Conservation (phyloP, 2,888 invertebrate species). For the Dryocosmus kuriphilus region DNA sequence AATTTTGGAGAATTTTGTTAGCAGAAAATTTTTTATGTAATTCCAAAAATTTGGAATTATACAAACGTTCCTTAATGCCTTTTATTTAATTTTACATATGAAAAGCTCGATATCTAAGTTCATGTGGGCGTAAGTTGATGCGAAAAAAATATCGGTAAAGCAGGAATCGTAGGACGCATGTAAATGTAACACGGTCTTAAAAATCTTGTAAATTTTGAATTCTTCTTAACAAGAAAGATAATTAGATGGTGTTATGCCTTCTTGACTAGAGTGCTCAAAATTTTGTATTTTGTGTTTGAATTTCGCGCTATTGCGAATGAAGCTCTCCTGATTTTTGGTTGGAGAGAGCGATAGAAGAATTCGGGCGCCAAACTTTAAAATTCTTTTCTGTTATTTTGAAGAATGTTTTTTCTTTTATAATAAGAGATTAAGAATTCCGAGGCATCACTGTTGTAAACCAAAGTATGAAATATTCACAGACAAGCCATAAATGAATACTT, state of each 20-base stretch:
- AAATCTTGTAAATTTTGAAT: not conserved
- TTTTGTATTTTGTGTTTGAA: not conserved
- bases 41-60: too few relatives aligned
- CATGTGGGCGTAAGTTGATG: too few relatives aligned
- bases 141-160: too few relatives aligned
- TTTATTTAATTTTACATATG: too few relatives aligned
- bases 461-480: not conserved
- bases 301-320: not conserved
- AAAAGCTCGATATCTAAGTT: too few relatives aligned
- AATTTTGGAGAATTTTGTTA: too few relatives aligned
- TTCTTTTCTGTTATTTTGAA: not conserved
- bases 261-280: too few relatives aligned
- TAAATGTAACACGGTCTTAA: too few relatives aligned
- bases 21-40: too few relatives aligned
- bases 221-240: not conserved
- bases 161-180: too few relatives aligned
- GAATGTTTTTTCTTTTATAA: not conserved
- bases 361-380: not conserved
- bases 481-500: slow-evolving; percentile 3
- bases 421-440: not conserved
- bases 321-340: not conserved
- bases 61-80: too few relatives aligned
- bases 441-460: slow-evolving; percentile 5
- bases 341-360: not conserved
- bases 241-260: too few relatives aligned